phyloP scores from a whole-genome alignment of 2,888 invertebrate genomes.

The Adineta ricciae region DNA sequence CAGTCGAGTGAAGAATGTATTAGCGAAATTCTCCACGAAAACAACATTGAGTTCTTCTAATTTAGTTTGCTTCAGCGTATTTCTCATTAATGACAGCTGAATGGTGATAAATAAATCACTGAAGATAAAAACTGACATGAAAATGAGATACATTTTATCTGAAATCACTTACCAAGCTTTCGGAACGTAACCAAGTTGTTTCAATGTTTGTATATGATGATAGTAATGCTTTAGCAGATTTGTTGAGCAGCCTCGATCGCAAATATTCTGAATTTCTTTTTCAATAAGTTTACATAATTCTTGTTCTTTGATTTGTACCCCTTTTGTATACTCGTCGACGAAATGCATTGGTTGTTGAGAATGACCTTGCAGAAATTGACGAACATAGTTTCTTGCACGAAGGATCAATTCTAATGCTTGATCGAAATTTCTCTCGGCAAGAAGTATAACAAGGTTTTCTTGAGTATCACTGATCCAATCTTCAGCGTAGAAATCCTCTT shows the following conservation, averaged over 20 bases:
- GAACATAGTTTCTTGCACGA: neutral
- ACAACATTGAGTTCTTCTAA: slow-evolving; percentile 18
- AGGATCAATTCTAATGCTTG: slow-evolving; percentile 1
- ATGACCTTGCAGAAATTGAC: neutral
- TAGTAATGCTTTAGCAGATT: slow-evolving; percentile 22
- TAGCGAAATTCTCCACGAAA: slow-evolving; percentile 7
- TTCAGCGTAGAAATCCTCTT: neutral
- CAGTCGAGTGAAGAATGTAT: neutral
- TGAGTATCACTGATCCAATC: neutral
- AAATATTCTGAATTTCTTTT: slow-evolving; percentile 23
- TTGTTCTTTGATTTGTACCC: slow-evolving; percentile 8
- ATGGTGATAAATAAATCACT: slow-evolving; percentile 9
- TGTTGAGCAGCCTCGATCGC: slow-evolving; percentile 16
- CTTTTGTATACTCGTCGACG: neutral
- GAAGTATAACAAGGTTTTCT: neutral
- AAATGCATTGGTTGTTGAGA: neutral
- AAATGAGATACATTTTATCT: neutral
- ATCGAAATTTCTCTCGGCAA: slow-evolving; percentile 7
- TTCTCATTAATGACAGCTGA: slow-evolving; percentile 7
- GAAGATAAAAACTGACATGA: neutral
- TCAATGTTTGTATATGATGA: slow-evolving; percentile 20
- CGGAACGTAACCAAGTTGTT: neutral
- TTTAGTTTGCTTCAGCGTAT: slow-evolving; percentile 5
- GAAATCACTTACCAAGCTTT: neutral
- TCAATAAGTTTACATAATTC: slow-evolving; percentile 19